These are phyloP conservation scores for Arctopsyche grandis DNA, from an alignment of 1,140 invertebrate species.

Conservation along the genomic window DNA sequence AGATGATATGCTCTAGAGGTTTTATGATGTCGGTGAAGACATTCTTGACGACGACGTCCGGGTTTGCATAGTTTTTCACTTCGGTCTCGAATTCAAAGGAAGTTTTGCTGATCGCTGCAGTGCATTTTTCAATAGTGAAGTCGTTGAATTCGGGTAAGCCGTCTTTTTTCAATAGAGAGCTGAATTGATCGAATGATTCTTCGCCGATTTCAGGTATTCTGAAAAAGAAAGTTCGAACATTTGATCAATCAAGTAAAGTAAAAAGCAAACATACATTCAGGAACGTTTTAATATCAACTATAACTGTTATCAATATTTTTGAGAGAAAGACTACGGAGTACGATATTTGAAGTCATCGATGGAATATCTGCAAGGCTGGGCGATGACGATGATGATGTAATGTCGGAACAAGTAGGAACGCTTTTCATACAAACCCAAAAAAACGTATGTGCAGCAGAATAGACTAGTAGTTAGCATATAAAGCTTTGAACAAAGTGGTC, in stretches of 20 bases:
- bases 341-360: too few species aligned
- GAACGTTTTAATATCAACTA: background rate
- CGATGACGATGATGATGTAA: too few species aligned
- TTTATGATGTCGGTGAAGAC: constrained; percentile 80
- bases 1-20: constrained; percentile 78
- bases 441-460: too few species aligned
- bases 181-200: constrained; percentile 76
- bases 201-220: constrained; percentile 92
- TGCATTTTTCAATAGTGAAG: constrained; percentile 84
- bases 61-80: constrained; percentile 73
- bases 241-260: background rate
- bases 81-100: constrained; percentile 84
- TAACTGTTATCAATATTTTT: background rate
- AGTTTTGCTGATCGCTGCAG: constrained; percentile 83
- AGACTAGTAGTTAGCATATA: too few species aligned
- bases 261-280: background rate
- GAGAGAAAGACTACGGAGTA: too few species aligned
- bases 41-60: constrained; percentile 67
- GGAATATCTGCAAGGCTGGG: too few species aligned
- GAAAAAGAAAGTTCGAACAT: constrained; percentile 56
- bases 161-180: constrained; percentile 77
- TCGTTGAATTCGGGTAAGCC: constrained; percentile 82
- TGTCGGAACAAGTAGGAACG: too few species aligned
- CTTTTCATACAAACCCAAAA: too few species aligned
- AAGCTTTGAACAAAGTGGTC: too few species aligned